These are phyloP conservation scores for Sipha flava DNA, from an alignment of 1,140 invertebrate genomes.

Conservation along the genomic window DNA sequence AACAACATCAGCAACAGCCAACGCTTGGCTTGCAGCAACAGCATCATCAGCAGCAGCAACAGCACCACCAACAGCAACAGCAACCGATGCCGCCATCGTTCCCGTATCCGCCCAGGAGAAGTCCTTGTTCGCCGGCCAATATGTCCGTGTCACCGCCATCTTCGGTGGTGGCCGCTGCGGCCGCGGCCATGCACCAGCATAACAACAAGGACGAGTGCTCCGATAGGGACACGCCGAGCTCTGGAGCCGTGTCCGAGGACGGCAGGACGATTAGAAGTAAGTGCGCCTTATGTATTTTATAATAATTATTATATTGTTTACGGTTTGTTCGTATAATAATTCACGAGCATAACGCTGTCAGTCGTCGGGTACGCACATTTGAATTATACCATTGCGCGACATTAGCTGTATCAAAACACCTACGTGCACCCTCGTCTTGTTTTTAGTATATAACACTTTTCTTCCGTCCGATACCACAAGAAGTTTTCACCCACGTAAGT, in stretches of 20 bases:
- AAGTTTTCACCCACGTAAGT: no score
- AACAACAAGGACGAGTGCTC: slow-evolving; percentile 47
- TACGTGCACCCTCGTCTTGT: no score
- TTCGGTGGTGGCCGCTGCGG: slow-evolving; percentile 35
- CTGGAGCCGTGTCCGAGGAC: slow-evolving; percentile 50
- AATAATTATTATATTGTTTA: not conserved
- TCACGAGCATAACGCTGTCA: no score
- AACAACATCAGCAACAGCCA: not conserved
- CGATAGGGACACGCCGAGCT: slow-evolving; percentile 47
- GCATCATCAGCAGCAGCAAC: not conserved
- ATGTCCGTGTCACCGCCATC: slow-evolving; percentile 45
- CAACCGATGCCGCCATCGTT: slow-evolving; percentile 35
- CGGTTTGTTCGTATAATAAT: not conserved
- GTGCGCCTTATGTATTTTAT: not conserved
- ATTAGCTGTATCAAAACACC: no score
- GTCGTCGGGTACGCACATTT: no score
- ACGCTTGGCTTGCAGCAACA: not conserved
- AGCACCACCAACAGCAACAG: not conserved
- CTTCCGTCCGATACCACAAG: no score
- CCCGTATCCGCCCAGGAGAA: slow-evolving; percentile 45
- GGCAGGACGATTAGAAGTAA: slow-evolving; percentile 43
- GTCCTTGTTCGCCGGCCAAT: slow-evolving; percentile 47
- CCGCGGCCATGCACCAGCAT: slow-evolving; percentile 32
- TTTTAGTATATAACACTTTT: no score
- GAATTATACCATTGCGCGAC: no score